Evolutionary conservation across 1,140 invertebrate species (phyloP), one percentile per base, ranked within the genome.

Genomic region (Listronotus bonariensis): DNA sequence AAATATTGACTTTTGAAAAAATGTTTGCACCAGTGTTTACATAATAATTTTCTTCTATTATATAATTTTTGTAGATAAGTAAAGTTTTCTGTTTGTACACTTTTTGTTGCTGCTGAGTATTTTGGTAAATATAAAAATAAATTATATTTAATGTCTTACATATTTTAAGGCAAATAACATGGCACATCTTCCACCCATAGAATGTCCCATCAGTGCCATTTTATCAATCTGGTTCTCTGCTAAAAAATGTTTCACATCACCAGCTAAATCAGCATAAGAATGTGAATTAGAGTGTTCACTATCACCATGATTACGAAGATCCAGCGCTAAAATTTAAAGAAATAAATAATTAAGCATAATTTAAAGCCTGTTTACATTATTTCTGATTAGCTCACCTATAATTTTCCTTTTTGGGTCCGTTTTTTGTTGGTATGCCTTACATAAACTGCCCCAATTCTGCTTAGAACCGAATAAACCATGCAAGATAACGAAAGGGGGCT

Each of bases 241-340:
- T 68, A 92, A 78, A 17, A 95, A 80, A 32, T 82, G 59, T 1
- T 84, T 70, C 41, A 96, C 73, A 80, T 97, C 95, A 65, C 84
- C 82, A 5, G 87, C 85, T 83, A 96, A 86, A 12, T 85, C 79
- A 5, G 77, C 70, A 76, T 95, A 96, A 34, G 82, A 85, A 78
- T 93, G 89, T 0, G 87, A 81, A 8, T 78, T 67, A 1, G 86
- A 80, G 72, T 95, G 93, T 0, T 90, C 89, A 75, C 93, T 96
- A 40, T 93, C 90, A 0, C 95, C 95, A 80, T 97, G 95, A 80
- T 97, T 97, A 74, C 95, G 85, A 2, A 89, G 87, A 83, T 97
- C 95, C 15, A 96, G 80, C 0, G 88, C 81, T 65, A 11, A 38
- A 59, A 40, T 40, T 5, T 32, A 12, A 18, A 31, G 34, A 53